Conservation (phyloP, 1,140 invertebrate species). For the Carposina sasakii region DNA sequence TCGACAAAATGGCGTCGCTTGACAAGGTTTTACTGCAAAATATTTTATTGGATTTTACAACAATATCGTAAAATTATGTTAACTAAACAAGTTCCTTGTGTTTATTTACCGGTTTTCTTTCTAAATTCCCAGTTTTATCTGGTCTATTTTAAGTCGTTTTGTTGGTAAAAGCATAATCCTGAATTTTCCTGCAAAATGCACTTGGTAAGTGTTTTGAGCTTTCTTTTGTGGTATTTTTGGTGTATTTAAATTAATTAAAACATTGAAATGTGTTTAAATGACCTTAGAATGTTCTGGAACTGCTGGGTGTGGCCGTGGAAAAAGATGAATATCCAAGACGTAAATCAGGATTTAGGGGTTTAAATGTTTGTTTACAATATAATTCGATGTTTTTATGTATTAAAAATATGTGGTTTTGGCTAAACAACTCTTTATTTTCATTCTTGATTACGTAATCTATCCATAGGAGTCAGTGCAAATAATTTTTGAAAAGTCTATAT, state of each 20-base stretch:
- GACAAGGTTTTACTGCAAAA: conserved; percentile 68
- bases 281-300: conserved; percentile 49
- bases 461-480: conserved; percentile 55
- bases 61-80: conserved; percentile 44
- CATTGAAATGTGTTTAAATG: conserved; percentile 34
- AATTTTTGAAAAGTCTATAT: conserved; percentile 79
- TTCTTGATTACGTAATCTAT: conserved; percentile 67
- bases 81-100: conserved; percentile 35
- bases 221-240: conserved; percentile 46
- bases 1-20: conserved; percentile 73
- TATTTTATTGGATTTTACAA: conserved; percentile 59
- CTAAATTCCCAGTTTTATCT: conserved; percentile 43
- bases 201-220: conserved; percentile 65
- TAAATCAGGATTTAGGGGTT: conserved; percentile 62
- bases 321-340: conserved; percentile 56
- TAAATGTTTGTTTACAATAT: conserved; percentile 76
- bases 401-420: conserved; percentile 73
- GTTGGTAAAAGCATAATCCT: conserved; percentile 49
- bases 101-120: conserved; percentile 45
- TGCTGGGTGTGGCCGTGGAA: conserved; percentile 65
- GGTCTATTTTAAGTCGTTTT: conserved; percentile 40
- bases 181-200: conserved; percentile 65
- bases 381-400: conserved; percentile 72
- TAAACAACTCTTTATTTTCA: conserved; percentile 58
- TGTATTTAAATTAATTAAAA: conserved; percentile 42